Evolutionary conservation across 53 echinoderm and acorn worm species (phyloP), one percentile per base, ranked within the genome.

Genomic region (Echinarachnius parma): DNA sequence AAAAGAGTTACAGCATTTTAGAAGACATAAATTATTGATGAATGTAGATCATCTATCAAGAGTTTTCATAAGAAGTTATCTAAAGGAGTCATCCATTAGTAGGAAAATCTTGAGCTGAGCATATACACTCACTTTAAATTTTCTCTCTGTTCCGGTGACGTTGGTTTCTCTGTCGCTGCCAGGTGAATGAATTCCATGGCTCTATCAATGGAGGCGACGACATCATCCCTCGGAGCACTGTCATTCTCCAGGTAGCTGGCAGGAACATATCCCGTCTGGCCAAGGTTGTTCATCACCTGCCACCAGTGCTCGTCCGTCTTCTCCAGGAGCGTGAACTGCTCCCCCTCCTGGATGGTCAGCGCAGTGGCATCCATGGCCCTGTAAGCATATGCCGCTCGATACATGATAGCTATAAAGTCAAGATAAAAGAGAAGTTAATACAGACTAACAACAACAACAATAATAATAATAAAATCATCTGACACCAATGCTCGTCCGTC

Each of bases 131-230:
- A 94, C 95, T 94, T 78, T 44, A 94, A 59, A 66, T 63, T 89
- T 25, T 66, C 71, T 30, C 95, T 63, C 69, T 94, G 90, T 11
- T 84, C 81, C 3, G 45, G 36, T 16, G 84, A 84, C 11, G 83
- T 60, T 34, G 63, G 80, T 45, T 77, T 82, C 33, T 84, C 77
- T 21, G 90, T 90, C 1, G 90, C 81, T 18, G 87, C 84, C 16
- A 90, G 60, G 66, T 94, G 95, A 21, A 94, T 83, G 77, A 81
- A 94, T 49, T 94, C 95, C 42, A 94, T 94, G 26, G 90, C 95
- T 39, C 90, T 83, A 64, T 94, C 95, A 34, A 94, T 94, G 49
- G 95, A 94, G 19, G 64, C 61, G 26, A 94, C 30, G 4, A 94
- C 95, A 24, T 94, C 88, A 60, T 88, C 95, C 33, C 61, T 66